phyloP scores from a whole-genome alignment of 2,797 vertebrate genomes.

The Euthynnus affinis region DNA sequence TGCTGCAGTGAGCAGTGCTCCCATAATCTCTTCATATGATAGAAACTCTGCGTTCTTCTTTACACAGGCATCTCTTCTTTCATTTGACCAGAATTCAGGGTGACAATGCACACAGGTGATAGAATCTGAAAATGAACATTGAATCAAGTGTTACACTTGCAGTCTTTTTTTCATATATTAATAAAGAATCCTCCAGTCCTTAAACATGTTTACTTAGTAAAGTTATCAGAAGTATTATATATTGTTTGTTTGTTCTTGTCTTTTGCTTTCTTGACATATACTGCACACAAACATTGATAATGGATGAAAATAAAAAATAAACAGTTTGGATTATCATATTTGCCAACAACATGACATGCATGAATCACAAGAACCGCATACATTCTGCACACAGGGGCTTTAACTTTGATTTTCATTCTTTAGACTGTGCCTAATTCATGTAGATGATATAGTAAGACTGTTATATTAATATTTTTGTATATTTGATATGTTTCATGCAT shows the following conservation, averaged over 20 bases:
- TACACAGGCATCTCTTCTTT: constrained; percentile 60
- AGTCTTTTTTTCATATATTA: not conserved
- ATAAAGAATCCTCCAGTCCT: not conserved
- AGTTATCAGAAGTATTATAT: too few species aligned
- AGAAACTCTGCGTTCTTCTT: constrained; percentile 71
- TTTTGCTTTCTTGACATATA: not conserved
- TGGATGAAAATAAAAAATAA: too few species aligned
- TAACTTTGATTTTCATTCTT: not conserved
- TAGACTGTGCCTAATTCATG: not conserved
- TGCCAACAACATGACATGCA: not conserved
- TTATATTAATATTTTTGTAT: not conserved
- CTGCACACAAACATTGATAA: too few species aligned
- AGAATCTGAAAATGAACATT: constrained; percentile 63
- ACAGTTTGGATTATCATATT: too few species aligned
- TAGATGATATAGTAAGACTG: not conserved
- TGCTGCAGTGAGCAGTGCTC: constrained; percentile 71
- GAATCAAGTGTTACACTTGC: not conserved
- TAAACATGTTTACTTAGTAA: too few species aligned
- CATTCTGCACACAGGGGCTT: not conserved
- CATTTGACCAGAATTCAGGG: constrained; percentile 74
- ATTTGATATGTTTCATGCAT: not conserved
- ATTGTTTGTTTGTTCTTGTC: not conserved
- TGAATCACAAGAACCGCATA: not conserved
- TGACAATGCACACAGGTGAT: constrained; percentile 63
- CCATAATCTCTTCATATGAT: constrained; percentile 73